Conservation (phyloP, 30 jellyfish, hydroid and myxozoan genomes). For the Nemopilema nomurai region DNA sequence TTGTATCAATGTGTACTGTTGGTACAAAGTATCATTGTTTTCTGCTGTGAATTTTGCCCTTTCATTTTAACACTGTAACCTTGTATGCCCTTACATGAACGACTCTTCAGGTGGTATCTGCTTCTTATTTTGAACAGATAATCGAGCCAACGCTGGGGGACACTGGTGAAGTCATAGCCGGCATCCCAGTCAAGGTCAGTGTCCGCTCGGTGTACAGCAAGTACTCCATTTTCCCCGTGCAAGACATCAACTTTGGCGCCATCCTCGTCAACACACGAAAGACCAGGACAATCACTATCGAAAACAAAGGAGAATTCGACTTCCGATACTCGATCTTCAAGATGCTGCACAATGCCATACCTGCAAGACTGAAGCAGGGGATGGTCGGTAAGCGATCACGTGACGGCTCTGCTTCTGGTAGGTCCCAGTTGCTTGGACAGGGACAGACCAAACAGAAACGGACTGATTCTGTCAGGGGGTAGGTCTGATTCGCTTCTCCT, state of each 20-base stretch:
- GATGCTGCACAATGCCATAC: conserved; percentile 34
- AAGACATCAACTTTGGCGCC: conserved; percentile 94
- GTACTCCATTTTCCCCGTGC: conserved; percentile 88
- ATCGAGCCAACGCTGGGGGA: conserved; percentile 92
- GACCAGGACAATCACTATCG: conserved; percentile 84
- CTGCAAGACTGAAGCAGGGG: conserved; percentile 35
- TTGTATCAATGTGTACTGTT: too few species aligned
- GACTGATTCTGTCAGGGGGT: conserved; percentile 94
- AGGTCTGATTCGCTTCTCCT: conserved; percentile 8
- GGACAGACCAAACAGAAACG: conserved; percentile 71
- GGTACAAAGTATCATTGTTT: too few species aligned
- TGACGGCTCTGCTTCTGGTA: conserved; percentile 86
- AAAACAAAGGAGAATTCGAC: conserved; percentile 94
- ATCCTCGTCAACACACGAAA: conserved; percentile 86
- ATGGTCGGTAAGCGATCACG: conserved; percentile 57
- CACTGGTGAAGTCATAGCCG: conserved; percentile 92
- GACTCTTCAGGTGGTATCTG: neutral
- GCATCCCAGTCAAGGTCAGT: conserved; percentile 93
- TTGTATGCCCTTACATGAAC: neutral
- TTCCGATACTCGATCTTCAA: conserved; percentile 77
- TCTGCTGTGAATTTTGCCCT: too few species aligned
- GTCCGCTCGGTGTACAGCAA: conserved; percentile 93
- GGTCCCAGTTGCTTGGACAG: conserved; percentile 62
- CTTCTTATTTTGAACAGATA: conserved; percentile 60
- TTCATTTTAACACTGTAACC: too few species aligned